Base-by-base conservation (phyloP, 2,797 vertebrate genomes). In the Karalla daura region DNA sequence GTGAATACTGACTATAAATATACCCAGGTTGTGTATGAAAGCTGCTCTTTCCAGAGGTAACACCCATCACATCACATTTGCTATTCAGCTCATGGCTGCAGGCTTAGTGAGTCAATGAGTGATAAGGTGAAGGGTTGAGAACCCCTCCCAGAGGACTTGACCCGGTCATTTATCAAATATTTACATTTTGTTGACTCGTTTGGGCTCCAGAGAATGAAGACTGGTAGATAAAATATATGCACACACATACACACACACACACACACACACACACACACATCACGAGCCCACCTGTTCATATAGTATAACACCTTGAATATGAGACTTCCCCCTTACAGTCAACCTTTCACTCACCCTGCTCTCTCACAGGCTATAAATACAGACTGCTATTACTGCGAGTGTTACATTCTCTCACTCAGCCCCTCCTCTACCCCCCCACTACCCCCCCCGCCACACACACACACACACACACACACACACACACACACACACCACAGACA, bases 371-470 rank as follows among this genome's bases (percentile, higher is more conserved):
- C 84, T 87, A 86, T 84, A 83, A 88, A 90, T 90, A 86, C 73
- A 85, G 47, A 84, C 72, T 81, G 50, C 65, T 85, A 74, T 85
- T 84, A 80, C 78, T 84, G 72, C 81, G n/a, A 64, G 72, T 72
- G 81, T 69, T 86, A 76, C 81, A 89, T 88, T 88, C 83, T 88
- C 84, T 70, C 79, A 84, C 81, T 84, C 83, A 45, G 28, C 55
- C 15, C 3, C 54, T 8, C 4, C 77, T 71, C 60, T 61, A 25
- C 75, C 69, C 74, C 58, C 30, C 30, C 59, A 47, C 77, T 74
- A 28, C 78, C 58, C 71, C 44, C 61, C n/a, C n/a, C n/a, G n/a
- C n/a, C n/a, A n/a, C n/a, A n/a, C n/a, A n/a, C n/a, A n/a, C n/a
- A n/a, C n/a, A n/a, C n/a, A n/a, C n/a, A n/a, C n/a, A n/a, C n/a